Base-by-base conservation (phyloP, 1,140 invertebrate species). In the Drosophila kanapiae region DNA sequence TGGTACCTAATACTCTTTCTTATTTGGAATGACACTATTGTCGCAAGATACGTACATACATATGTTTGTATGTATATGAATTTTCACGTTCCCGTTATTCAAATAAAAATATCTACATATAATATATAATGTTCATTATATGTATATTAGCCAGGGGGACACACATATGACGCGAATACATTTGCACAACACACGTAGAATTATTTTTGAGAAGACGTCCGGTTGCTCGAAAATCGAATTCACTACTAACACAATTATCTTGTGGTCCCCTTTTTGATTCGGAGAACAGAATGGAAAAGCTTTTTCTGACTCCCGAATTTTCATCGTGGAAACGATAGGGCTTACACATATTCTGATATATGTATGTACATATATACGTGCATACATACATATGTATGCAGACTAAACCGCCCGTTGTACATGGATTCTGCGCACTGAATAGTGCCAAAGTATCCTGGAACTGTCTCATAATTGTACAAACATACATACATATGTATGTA, bases 221-320 rank as follows among this genome's bases (percentile, higher is more conserved):
- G 81, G 70, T 90, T 57, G 63, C 51, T 81, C 75, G 81, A 77
- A 71, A 84, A 81, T 79, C 70, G 63, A 75, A 90, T 78, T 84
- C 81, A 90, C 88, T 85, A 80, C 65, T 49, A 65, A 77, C 47
- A 48, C 71, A 61, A 71, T 48, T 70, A 37, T 54, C 51, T 71
- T 71, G 48, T 40, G 47, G 37, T 45, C 31, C 31, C 53, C 37
- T 48, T 56, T 58, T 68, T 71, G 35, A 35, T 75, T 75, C 42
- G 49, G 54, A 57, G 42, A 63, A 14, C 56, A 38, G 57, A 62
- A 45, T 33, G 18, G 37, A 75, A 75, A 62, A 75, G 71, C 71
- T 75, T 75, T 71, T 35, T 54, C 51, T 18, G 16, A 13, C 16
- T 27, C 33, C 29, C 47, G 53, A 61, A 31, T 51, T 71, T 58